Conservation (phyloP, 2,113 vertebrate genomes). For the Sialia sialis region DNA sequence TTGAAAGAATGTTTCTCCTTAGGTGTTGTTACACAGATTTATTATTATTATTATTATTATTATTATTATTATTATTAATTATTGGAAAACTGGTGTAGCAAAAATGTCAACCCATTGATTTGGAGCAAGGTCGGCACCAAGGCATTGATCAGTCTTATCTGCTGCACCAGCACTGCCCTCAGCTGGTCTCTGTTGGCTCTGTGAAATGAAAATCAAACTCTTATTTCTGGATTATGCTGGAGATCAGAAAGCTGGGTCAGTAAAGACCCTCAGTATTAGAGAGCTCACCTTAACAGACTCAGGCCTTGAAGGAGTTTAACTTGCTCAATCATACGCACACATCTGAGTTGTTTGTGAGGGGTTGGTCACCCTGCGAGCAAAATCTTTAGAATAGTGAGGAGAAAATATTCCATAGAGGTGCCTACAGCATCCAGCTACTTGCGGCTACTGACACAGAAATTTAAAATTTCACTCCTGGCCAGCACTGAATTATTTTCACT, state of each 20-base stretch:
- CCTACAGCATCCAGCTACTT: not conserved
- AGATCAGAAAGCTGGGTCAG: not conserved
- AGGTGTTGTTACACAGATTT: not conserved
- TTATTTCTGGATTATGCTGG: not conserved
- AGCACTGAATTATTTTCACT: not conserved
- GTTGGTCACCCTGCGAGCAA: not conserved
- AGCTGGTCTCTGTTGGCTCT: not conserved
- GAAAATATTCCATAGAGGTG: not conserved
- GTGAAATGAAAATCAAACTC: accelerated
- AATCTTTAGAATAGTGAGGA: not conserved
- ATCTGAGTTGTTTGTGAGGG: not conserved
- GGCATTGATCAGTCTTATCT: not conserved
- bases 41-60: too few relatives aligned
- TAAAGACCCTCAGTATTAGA: not conserved
- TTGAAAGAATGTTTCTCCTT: not conserved
- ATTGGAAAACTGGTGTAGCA: not conserved
- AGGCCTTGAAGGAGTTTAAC: not conserved
- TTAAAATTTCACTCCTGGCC: not conserved
- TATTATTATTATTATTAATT: not conserved
- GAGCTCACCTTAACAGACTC: not conserved
- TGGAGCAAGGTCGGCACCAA: not conserved
- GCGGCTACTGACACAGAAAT: accelerated
- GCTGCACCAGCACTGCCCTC: accelerated
- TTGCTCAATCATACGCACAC: not conserved
- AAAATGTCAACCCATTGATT: not conserved